Evolutionary conservation across 2,888 invertebrate species (phyloP), one percentile per base, ranked within the genome.

Genomic region (Perdita meconis): DNA sequence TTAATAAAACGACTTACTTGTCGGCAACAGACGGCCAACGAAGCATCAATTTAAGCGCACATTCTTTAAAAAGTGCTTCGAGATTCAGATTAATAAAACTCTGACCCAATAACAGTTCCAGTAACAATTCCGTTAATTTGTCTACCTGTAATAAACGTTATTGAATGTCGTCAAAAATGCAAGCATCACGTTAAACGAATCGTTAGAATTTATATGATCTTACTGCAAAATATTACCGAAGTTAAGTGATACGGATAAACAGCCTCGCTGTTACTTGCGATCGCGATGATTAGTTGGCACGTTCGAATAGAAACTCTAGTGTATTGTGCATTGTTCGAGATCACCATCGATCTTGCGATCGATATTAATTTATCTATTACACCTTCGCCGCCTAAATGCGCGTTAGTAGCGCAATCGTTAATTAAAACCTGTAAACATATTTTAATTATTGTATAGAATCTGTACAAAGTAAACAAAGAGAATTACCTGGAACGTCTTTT

Each of bases 401-500:
- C 82, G 77, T 92, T 92, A 0, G 91, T 90, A 1, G 87, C 85
- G 61, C 92, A 92, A 67, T 92, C 92, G 56, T 92, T 92, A 50
- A 92, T 82, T 63, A 92, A 85, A n/a, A 90, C 90, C 90, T 91
- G 40, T 5, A 59, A 55, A 36, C 19, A 24, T 10, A 8, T 13
- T 24, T 0, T 6, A 22, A 26, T 34, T 16, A 34, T 19, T 16
- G 2, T 19, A 26, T 13, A 3, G 38, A 40, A 59, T 10, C 47
- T 22, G 2, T 13, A 40, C 1, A 36, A 51, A 51, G n/a, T n/a
- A n/a, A n/a, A n/a, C n/a, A n/a, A n/a, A n/a, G n/a, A n/a, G n/a
- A n/a, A n/a, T n/a, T 86, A 91, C 92, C 86, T 92, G 91, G 85
- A 92, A 92, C 12, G 92, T 92, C 66, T 92, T 92, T 38, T 92